Base-by-base conservation (phyloP, 2,888 invertebrate genomes). In the Volucella bombylans region DNA sequence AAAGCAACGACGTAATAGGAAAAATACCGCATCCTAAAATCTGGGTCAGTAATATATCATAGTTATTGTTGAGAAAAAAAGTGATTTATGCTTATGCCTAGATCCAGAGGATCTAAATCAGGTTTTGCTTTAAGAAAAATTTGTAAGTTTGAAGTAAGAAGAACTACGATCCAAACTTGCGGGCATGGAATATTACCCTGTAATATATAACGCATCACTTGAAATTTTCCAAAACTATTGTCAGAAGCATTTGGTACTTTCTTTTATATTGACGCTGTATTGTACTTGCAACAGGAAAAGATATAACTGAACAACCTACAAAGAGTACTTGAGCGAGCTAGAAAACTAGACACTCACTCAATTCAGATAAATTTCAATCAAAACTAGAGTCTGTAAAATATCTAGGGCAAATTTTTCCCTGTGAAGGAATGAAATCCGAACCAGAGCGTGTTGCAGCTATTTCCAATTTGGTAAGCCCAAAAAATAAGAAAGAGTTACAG, bases 361-460 rank as follows among this genome's bases (percentile, higher is more conserved):
- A 76, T 15, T 23, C 2, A 23, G 68, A 54, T 9, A 89, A 89
- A 86, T 12, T 88, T 23, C 87, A 89, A 69, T 89, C 81, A 62
- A 87, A 85, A 80, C 50, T 78, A 14, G 82, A 73, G 43, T 14
- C 87, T 54, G 88, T 89, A 6, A 88, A 87, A 83, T 90, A 88
- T 86, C 72, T 89, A 15, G 90, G 89, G 8, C 18, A 23, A 23
- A 23, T 23, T 23, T 23, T 23, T 1, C 2, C 18, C 0, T 2
- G 18, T 23, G 3, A 23, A 23, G 18, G 18, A 23, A 23, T 3
- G 18, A 23, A 23, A 23, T 23, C 2, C 18, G 18, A 2, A 1
- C 18, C 18, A 23, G 18, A 23, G 18, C 18, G 18, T 23, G 2
- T 23, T 23, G 3, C 2, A 23, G 18, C 18, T 23, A 23, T 23